Percentiles rank a stretch among this genome's conserved stretches.
Conservation (phyloP, 2,113 vertebrate genomes). For the rat (Rattus norvegicus) region DNA sequence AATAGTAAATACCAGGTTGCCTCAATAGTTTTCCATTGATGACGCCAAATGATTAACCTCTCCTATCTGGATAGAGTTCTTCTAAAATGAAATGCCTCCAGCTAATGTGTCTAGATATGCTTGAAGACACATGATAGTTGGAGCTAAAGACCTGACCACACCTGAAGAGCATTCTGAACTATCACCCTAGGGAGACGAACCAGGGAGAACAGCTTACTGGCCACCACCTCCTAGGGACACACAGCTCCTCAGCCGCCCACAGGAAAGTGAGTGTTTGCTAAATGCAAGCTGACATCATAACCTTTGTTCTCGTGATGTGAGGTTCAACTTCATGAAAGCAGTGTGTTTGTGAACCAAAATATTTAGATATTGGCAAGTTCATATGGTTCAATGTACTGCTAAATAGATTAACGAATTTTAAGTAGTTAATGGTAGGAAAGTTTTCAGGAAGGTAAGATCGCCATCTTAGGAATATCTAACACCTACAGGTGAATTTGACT, state of each 20-base stretch:
- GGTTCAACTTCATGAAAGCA: neutral
- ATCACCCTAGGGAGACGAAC: neutral
- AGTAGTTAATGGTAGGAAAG: neutral
- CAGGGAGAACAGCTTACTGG: neutral
- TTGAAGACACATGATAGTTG: neutral
- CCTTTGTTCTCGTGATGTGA: neutral
- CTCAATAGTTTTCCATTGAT: neutral
- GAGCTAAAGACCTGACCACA: neutral
- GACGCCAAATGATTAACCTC: neutral
- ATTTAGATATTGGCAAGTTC: neutral
- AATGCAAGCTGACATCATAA: neutral
- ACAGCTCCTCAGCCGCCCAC: neutral
- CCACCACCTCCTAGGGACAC: neutral
- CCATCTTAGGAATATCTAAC: neutral
- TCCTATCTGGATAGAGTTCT: neutral
- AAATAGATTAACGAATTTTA: neutral
- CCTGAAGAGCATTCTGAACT: neutral
- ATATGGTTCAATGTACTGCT: neutral
- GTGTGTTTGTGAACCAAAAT: neutral
- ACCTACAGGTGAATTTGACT: neutral
- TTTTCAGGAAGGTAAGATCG: neutral
- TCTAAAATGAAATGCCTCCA: conserved; percentile 14
- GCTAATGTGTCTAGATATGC: neutral
- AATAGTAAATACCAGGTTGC: neutral
- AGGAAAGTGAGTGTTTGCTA: neutral